Base-by-base conservation (phyloP, 2,113 vertebrate species). In the Seriola rivoliana region DNA sequence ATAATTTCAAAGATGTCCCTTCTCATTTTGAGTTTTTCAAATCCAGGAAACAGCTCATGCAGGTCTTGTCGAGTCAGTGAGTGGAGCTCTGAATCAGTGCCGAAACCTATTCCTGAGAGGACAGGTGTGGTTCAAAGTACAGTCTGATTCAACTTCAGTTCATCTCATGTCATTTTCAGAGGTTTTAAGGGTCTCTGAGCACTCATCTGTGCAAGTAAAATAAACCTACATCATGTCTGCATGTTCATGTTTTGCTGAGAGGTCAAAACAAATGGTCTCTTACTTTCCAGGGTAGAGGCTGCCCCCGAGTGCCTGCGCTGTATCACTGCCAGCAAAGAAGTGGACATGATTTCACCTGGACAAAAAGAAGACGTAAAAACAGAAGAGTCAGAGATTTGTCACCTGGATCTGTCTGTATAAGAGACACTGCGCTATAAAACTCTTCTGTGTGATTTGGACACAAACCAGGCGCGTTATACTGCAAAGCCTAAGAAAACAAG, bases 251-350 rank as follows among this genome's bases (percentile, higher is more conserved):
- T 50, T 19, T 50, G 17, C 48, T 50, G 17, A 5, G 2, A 19
- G 17, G 46, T 16, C 48, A 17, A 19, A 42, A 42, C 40, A 42
- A 42, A 10, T 42, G 40, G 2, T 42, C 40, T 42, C 40, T 42
- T 42, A 42, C 40, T 0, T 10, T 42, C 40, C 40, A 42, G 8
- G 2, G 8, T 10, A 42, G 7, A 2, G 10, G 40, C 40, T 42
- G 8, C 40, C 40, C 9, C 8, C 40, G 8, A 0, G 8, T 40
- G 0, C 0, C 0, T 0, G 0, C 0, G 0, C 2, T 0, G 46
- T 65, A 92, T 81, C 50, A 64, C 1, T 0, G 8, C 0, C 38
- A 91, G 11, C 46, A 91, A 63, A 55, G 0, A 63, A 55, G 0
- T 0, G 0, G 73, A 58, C 88, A 90, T 91, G 72, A 68, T n/a